Base-by-base conservation (phyloP, 2,113 vertebrate genomes). In the Argyrosomus japonicus region DNA sequence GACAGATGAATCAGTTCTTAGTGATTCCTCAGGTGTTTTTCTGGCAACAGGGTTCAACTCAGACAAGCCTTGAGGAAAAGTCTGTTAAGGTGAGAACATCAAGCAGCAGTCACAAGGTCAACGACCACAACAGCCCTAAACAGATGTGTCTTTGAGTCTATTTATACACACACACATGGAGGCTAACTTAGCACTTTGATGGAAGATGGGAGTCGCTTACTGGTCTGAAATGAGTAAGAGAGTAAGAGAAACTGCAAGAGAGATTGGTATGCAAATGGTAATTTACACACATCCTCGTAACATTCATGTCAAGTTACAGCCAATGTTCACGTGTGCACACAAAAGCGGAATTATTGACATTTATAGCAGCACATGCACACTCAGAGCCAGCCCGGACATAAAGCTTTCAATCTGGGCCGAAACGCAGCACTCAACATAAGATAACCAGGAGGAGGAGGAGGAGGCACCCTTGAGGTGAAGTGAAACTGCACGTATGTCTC, bases 111-210 rank as follows among this genome's bases (percentile, higher is more conserved):
- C 87, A 90, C 88, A 81, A 79, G 86, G 67, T 90, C 62, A 82
- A 72, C 58, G 58, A 82, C 12, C 76, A 76, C 75, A 70, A 50
- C 53, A 6, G 68, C 60, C 17, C 61, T 74, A 43, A 90, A 87
- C 83, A 90, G 79, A 88, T 81, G 69, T 64, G 82, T 64, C 80
- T 86, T 87, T 88, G 80, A 86, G 80, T 86, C 77, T 87, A 83
- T 89, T 89, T 73, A 62, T 87, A 76, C 17, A 11, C 15, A 32
- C 15, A 32, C 56, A n/a, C 29, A 21, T 1, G 10, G 67, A 58
- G 63, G 84, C 84, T 89, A 89, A 90, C 85, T 79, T 65, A 48
- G 85, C 85, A 87, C 67, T 83, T 87, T n/a, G 14, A 72, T 23
- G 3, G 15, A 13, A 2, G 77, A 60, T 61, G 1, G 69, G 77